Base-by-base conservation (phyloP, 2,888 invertebrate genomes). In the Deladenus siricidicola region DNA sequence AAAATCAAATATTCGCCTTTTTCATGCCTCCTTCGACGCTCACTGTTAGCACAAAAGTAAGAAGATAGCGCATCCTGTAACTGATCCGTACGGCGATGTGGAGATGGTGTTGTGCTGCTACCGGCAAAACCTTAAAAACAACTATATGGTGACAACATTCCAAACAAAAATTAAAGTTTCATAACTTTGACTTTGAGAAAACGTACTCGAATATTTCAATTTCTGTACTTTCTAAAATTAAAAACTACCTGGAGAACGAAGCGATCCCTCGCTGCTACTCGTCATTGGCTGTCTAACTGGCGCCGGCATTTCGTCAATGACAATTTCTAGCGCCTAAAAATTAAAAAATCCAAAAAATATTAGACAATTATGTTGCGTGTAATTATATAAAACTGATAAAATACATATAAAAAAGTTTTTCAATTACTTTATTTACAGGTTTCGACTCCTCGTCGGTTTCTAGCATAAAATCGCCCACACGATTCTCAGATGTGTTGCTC, bases 1-100 rank as follows among this genome's bases (percentile, higher is more conserved):
- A 70, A 45, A 14, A 57, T 62, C 23, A 57, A 42, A 47, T 65
- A 70, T 58, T 71, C 67, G 28, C 70, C 71, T 47, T 62, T 63
- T 39, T 63, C 58, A 30, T 67, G 65, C 21, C 54, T 63, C 29
- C 69, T 47, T 24, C 73, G 56, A 45, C 68, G 66, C 47, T 68
- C 70, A 4, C 64, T 60, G 10, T 58, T 60, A 4, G 69, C 65
- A 4, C 56, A 57, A 62, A 73, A 73, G 55, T 70, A 71, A 3
- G 71, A 68, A 39, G 73, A 68, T 8, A 73, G 64, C 4, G 73
- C 68, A 53, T 73, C 73, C 17, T 58, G 53, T 30, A 73, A 59
- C 43, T 61, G 60, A 42, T 67, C 67, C 6, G 55, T 39, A 26
- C 63, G 47, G 47, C 63, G 56, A 48, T 62, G 56, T 4, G 70